phyloP scores from a whole-genome alignment of 2,113 vertebrate species.

The Leiothrix lutea region DNA sequence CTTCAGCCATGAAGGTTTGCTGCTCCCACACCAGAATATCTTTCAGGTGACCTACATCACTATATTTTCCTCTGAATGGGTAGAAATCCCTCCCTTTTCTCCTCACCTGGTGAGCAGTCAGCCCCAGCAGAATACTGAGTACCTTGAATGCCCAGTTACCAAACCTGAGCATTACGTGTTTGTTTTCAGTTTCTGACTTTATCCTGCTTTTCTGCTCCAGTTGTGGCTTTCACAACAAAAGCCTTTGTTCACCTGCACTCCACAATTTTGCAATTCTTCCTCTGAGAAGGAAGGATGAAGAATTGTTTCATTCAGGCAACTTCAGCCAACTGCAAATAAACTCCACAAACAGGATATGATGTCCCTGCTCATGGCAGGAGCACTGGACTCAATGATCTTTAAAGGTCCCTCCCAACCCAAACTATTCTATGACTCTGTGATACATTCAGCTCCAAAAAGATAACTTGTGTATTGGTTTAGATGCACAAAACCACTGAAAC shows the following conservation, averaged over 20 bases:
- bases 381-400: background rate
- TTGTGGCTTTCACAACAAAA: background rate
- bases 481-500: background rate
- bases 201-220: background rate
- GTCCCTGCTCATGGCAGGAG: background rate
- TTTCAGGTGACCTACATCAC: background rate
- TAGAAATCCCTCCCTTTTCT: background rate
- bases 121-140: background rate
- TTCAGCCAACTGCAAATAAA: background rate
- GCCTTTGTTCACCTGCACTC: background rate
- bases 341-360: background rate
- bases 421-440: background rate
- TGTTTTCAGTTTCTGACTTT: background rate
- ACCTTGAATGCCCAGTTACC: background rate
- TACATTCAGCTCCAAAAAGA: background rate
- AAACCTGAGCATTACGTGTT: background rate
- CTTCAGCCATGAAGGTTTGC: background rate
- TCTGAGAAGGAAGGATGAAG: background rate
- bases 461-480: background rate
- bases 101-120: background rate
- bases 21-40: background rate
- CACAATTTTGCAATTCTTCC: background rate
- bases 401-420: background rate
- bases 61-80: background rate
- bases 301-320: background rate